A percentile compares a stretch with the other conserved stretches of the same genome.
phyloP scores from a whole-genome alignment of 2,888 invertebrate species.

The Eupithecia inturbata region DNA sequence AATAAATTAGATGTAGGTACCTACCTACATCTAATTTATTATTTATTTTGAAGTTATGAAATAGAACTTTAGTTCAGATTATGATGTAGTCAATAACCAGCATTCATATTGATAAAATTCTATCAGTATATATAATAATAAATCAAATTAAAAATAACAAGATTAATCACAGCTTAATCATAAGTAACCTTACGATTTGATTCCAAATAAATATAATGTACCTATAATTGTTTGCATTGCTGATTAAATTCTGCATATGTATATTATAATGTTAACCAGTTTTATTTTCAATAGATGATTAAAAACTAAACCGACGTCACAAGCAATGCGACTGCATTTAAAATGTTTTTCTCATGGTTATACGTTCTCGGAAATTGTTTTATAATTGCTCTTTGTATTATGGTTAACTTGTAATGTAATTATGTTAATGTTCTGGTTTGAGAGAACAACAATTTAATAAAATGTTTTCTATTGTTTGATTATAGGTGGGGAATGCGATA shows the following conservation, averaged over 20 bases:
- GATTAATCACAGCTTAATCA: background rate
- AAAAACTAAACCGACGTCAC: background rate
- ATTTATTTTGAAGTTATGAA: background rate
- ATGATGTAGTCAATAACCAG: background rate
- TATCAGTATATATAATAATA: background rate
- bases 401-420: background rate
- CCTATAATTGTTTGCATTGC: background rate
- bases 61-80: background rate
- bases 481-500: too few relatives aligned
- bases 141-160: background rate
- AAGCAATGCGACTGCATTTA: conserved; percentile 3
- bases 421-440: background rate
- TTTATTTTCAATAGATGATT: background rate
- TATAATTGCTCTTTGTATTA: background rate
- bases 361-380: background rate
- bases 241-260: background rate
- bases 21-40: too few relatives aligned
- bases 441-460: background rate
- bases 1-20: too few relatives aligned
- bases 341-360: background rate
- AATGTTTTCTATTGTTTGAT: background rate
- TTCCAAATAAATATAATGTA: background rate
- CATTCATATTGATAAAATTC: background rate
- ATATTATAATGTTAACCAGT: background rate
- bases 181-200: background rate